These are phyloP conservation scores for Nothoprocta perdicaria DNA, from an alignment of 2,113 vertebrate species.

Conservation along the genomic window DNA sequence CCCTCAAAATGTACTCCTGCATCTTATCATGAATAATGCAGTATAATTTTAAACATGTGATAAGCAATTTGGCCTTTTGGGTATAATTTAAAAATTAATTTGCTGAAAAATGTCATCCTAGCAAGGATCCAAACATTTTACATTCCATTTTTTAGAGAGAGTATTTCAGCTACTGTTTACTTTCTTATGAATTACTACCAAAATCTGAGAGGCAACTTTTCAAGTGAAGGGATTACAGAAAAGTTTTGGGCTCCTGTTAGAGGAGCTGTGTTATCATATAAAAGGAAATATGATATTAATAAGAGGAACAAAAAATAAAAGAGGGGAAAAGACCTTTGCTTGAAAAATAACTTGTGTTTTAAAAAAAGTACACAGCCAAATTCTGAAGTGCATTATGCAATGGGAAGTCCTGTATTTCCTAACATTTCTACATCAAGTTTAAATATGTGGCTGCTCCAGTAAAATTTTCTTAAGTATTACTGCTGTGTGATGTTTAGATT, in stretches of 20 bases:
- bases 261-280: neutral
- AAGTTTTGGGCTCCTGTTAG: neutral
- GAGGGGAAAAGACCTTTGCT: neutral
- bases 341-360: neutral
- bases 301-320: neutral
- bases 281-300: neutral
- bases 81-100: neutral
- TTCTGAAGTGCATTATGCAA: constrained; percentile 3
- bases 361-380: neutral
- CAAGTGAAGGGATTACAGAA: neutral
- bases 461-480: neutral
- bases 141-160: neutral
- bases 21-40: neutral
- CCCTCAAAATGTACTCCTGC: neutral
- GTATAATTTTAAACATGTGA: neutral
- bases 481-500: neutral
- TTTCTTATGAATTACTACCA: neutral
- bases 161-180: neutral
- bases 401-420: neutral
- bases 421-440: neutral
- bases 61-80: neutral
- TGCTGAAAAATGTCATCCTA: neutral
- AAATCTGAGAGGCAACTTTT: neutral
- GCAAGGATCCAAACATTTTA: neutral
- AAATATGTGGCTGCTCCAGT: neutral